phyloP scores from a whole-genome alignment of 2,113 vertebrate species.

The Microtus richardsoni region DNA sequence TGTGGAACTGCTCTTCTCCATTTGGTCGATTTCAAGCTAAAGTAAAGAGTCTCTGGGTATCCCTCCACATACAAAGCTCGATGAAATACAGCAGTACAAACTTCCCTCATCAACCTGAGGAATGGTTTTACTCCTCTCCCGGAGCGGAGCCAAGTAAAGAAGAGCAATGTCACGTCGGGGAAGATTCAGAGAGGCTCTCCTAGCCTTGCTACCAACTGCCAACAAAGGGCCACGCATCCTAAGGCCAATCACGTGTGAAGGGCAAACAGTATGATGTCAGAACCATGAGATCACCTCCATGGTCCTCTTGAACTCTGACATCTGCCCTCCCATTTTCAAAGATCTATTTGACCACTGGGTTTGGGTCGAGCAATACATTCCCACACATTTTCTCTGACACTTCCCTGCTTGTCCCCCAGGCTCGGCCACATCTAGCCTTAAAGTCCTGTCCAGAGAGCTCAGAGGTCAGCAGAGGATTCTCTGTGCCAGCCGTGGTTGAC shows the following conservation, averaged over 20 bases:
- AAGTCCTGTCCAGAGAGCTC: background rate
- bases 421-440: background rate
- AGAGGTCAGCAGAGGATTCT: background rate
- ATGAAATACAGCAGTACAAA: background rate
- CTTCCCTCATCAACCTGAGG: background rate
- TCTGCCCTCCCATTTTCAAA: background rate
- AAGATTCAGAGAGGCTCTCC: background rate
- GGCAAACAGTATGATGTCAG: background rate
- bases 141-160: background rate
- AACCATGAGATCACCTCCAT: background rate
- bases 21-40: conserved; percentile 49
- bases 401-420: too few species aligned
- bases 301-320: background rate
- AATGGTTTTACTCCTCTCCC: background rate
- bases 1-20: background rate
- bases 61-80: background rate
- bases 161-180: background rate
- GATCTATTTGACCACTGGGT: background rate
- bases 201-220: background rate
- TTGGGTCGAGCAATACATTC: background rate
- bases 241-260: background rate
- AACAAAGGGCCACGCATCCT: background rate
- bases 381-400: background rate
- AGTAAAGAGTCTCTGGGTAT: background rate
- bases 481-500: background rate